Evolutionary conservation across 2,888 invertebrate genomes (phyloP).

Genomic region (Zaprionus bogoriensis): DNA sequence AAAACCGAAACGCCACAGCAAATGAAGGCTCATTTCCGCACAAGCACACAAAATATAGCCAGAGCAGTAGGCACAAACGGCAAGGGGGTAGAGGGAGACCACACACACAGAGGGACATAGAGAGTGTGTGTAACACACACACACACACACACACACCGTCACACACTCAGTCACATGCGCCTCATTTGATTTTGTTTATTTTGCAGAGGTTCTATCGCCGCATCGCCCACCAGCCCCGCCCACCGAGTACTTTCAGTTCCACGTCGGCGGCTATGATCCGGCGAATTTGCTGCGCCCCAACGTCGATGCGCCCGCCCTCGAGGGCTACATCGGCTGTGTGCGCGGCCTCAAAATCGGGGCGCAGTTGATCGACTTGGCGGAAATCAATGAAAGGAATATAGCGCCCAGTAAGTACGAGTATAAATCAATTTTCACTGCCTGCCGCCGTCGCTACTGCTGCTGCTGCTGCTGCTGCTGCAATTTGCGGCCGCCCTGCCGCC

Average conservation of each 20-base stretch:
- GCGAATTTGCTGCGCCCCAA: slow-evolving; percentile 87
- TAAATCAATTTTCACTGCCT: slow-evolving; percentile 63
- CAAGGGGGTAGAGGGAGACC: neutral
- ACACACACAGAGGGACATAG: neutral
- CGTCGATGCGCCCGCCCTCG: slow-evolving; percentile 84
- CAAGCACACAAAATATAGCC: slow-evolving; percentile 20
- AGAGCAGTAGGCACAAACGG: neutral
- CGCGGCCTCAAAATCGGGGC: slow-evolving; percentile 93
- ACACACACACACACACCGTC: neutral
- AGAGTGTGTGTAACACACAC: neutral
- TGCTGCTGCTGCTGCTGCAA: neutral
- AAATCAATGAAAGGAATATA: slow-evolving; percentile 87
- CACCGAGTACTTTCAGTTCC: slow-evolving; percentile 94
- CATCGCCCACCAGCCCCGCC: slow-evolving; percentile 95
- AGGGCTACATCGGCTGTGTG: slow-evolving; percentile 93
- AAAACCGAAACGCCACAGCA: slow-evolving; percentile 62
- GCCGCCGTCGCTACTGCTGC: neutral
- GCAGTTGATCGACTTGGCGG: slow-evolving; percentile 90
- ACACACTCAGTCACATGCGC: neutral
- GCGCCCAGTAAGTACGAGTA: slow-evolving; percentile 86
- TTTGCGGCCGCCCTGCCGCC: neutral
- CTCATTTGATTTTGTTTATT: slow-evolving; percentile 66
- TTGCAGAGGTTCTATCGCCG: slow-evolving; percentile 91
- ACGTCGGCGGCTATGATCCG: slow-evolving; percentile 92
- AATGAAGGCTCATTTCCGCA: slow-evolving; percentile 67